phyloP scores from a whole-genome alignment of 2,888 invertebrate genomes.

The Suillia variegata region DNA sequence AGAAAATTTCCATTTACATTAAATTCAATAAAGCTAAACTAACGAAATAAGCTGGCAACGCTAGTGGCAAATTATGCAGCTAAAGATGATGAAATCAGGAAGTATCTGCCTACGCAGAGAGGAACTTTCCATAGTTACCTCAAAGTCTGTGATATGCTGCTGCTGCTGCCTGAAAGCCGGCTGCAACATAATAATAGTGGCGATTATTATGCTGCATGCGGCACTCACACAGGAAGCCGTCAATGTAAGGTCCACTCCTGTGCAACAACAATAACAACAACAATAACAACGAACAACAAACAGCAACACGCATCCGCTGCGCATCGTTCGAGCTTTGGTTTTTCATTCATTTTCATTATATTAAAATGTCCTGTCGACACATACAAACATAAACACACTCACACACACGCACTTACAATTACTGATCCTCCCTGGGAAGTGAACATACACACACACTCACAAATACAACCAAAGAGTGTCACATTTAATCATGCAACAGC shows the following conservation, averaged over 20 bases:
- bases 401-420: background rate
- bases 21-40: too few species aligned
- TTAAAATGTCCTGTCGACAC: constrained; percentile 4
- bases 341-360: constrained; percentile 13
- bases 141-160: too few species aligned
- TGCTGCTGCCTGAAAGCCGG: too few species aligned
- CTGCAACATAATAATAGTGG: too few species aligned
- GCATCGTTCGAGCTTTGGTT: background rate
- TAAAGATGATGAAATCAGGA: constrained; percentile 19
- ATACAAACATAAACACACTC: constrained; percentile 4
- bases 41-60: background rate
- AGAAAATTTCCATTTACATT: too few species aligned
- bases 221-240: background rate
- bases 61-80: background rate
- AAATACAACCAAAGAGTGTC: background rate
- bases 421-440: background rate
- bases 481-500: constrained; percentile 9
- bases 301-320: background rate
- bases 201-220: too few species aligned
- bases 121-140: background rate
- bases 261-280: background rate
- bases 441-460: background rate
- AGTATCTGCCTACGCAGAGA: background rate
- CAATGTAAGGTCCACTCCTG: constrained; percentile 5
- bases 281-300: background rate